Evolutionary conservation across 2,797 vertebrate genomes (phyloP).

Genomic region (Muscicapa comitata): DNA sequence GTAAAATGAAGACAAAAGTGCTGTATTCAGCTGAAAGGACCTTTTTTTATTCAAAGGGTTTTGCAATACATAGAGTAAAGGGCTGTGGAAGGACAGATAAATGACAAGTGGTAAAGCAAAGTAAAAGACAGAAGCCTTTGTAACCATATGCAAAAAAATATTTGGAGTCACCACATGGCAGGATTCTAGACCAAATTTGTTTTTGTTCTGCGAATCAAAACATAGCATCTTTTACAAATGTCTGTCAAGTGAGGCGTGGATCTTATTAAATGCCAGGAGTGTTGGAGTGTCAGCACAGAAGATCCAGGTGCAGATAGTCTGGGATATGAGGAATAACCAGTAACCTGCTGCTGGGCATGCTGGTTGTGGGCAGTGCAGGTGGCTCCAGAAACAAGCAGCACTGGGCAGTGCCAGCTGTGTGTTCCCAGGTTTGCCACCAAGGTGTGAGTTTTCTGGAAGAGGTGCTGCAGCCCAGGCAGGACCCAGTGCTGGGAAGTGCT

Average conservation of each 20-base stretch:
- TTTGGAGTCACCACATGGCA: slow-evolving; percentile 35
- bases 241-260: neutral
- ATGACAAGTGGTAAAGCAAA: neutral
- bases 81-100: neutral
- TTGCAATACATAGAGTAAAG: neutral
- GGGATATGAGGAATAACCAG: neutral
- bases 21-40: neutral
- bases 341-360: accelerated
- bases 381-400: neutral
- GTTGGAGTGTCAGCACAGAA: neutral
- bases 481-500: neutral
- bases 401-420: neutral
- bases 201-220: slow-evolving; percentile 16
- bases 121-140: neutral
- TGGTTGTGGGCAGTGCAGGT: neutral
- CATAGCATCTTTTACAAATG: neutral
- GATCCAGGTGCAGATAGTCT: neutral
- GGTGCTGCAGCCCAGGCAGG: neutral
- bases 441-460: neutral
- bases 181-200: slow-evolving; percentile 11
- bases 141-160: neutral
- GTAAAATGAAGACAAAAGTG: neutral
- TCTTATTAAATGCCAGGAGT: neutral
- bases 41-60: neutral
- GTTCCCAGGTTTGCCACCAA: neutral